Percentiles rank a stretch among this genome's conserved stretches.
Evolutionary conservation across 2,797 vertebrate genomes (phyloP).

Genomic region (Bradypodion ventrale): DNA sequence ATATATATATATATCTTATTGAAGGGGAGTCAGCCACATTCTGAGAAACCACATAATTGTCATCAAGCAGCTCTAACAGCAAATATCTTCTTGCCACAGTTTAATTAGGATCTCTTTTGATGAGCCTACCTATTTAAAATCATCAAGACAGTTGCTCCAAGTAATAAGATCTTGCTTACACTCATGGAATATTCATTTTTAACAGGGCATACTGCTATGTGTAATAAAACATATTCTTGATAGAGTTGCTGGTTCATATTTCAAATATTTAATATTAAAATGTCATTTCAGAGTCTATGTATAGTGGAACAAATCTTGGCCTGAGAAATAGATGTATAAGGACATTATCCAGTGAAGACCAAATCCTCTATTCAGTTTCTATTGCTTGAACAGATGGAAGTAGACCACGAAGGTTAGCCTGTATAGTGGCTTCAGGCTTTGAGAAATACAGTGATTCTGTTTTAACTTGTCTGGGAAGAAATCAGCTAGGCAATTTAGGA

Average conservation of each 20-base stretch:
- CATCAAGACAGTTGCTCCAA: not conserved
- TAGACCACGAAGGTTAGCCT: not conserved
- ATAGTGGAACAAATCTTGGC: conserved; percentile 5
- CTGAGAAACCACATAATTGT: too few species aligned
- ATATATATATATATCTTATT: too few species aligned
- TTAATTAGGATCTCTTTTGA: too few species aligned
- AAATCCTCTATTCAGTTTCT: not conserved
- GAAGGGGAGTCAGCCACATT: too few species aligned
- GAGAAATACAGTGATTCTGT: not conserved
- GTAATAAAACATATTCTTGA: conserved; percentile 22
- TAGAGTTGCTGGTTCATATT: not conserved
- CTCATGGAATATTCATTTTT: conserved; percentile 2
- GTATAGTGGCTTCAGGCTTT: not conserved
- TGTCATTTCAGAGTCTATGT: not conserved
- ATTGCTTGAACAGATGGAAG: not conserved
- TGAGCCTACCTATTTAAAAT: too few species aligned
- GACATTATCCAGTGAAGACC: not conserved
- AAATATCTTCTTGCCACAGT: too few species aligned
- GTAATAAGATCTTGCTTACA: conserved; percentile 17
- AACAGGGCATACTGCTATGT: not conserved
- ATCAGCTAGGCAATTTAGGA: not conserved
- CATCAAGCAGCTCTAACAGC: too few species aligned
- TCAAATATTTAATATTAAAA: conserved; percentile 20
- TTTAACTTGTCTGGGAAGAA: not conserved
- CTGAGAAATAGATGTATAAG: not conserved